These are phyloP conservation scores for Notarius lentiginosus DNA, from an alignment of 2,113 vertebrate genomes.

Conservation along the genomic window DNA sequence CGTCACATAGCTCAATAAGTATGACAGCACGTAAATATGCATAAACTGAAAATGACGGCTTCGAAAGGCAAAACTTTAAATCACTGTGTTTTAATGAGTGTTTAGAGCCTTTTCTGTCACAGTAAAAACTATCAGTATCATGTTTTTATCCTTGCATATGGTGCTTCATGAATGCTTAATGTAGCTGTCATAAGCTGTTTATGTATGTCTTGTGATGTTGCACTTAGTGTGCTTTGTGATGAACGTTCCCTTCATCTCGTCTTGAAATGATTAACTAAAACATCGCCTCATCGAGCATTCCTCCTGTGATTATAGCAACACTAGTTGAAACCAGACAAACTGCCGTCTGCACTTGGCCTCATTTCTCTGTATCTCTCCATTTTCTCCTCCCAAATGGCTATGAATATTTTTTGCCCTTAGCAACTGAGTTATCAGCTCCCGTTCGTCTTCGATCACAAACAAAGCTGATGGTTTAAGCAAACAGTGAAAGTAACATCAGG, in stretches of 20 bases:
- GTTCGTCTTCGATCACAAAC: background rate
- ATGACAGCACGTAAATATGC: slow-evolving; percentile 1
- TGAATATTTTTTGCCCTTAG: slow-evolving; percentile 23
- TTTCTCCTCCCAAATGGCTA: background rate
- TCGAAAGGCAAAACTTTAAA: background rate
- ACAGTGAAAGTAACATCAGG: background rate
- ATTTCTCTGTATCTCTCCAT: slow-evolving; percentile 6
- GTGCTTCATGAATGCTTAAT: slow-evolving; percentile 18
- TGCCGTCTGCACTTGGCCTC: background rate
- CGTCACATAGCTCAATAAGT: background rate
- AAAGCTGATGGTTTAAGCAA: background rate
- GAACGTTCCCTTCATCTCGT: slow-evolving; percentile 8
- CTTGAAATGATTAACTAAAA: slow-evolving; percentile 17
- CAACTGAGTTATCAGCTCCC: background rate
- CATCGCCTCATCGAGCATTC: background rate
- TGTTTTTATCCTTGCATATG: background rate
- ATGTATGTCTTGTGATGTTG: slow-evolving; percentile 39
- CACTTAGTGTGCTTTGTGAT: slow-evolving; percentile 30
- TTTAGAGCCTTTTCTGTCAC: background rate
- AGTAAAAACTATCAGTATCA: background rate
- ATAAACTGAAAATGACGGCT: slow-evolving; percentile 40
- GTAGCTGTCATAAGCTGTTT: slow-evolving; percentile 37
- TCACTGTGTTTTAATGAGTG: background rate
- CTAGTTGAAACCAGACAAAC: background rate
- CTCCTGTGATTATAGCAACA: background rate